phyloP scores from a whole-genome alignment of 2,113 vertebrate genomes.

The Sylvietta virens region DNA sequence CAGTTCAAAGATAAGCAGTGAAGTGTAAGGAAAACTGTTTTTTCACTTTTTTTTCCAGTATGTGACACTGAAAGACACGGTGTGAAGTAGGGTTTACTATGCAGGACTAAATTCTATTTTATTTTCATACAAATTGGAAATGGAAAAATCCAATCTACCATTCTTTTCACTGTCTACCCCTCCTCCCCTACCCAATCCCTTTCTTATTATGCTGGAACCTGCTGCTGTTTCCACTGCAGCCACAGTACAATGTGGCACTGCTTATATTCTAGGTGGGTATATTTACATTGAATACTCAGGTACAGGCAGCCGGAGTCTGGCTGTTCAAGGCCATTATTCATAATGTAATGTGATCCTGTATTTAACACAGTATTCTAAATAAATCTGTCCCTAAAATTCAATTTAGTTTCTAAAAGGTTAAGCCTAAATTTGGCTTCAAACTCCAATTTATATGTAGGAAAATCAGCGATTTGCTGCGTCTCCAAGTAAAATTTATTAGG shows the following conservation, averaged over 20 bases:
- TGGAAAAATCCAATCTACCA: background rate
- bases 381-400: background rate
- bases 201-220: background rate
- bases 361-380: background rate
- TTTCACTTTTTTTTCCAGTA: background rate
- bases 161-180: background rate
- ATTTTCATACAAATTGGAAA: background rate
- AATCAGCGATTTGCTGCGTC: background rate
- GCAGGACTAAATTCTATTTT: background rate
- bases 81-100: background rate
- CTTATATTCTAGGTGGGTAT: background rate
- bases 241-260: background rate
- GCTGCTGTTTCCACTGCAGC: background rate
- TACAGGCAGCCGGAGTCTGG: background rate
- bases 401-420: background rate
- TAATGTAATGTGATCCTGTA: background rate
- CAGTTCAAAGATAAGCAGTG: slow-evolving; percentile 19
- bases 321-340: background rate
- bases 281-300: background rate
- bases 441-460: background rate
- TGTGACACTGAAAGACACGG: background rate
- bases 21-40: background rate
- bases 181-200: background rate
- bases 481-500: background rate
- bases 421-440: background rate